Evolutionary conservation across 2,888 invertebrate species (phyloP).

Genomic region (Nymphalis c-album): DNA sequence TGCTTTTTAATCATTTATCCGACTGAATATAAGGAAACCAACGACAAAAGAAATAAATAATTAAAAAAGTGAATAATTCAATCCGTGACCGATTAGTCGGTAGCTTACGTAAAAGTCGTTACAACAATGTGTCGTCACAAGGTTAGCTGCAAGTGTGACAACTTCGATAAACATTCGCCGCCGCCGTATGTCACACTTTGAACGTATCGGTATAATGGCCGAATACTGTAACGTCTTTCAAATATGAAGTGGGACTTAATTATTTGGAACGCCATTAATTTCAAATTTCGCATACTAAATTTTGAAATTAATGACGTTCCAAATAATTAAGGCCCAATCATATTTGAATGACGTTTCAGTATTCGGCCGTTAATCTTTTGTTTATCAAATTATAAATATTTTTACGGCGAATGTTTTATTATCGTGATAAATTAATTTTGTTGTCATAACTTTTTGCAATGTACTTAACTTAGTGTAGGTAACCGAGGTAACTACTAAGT

Average conservation of each 20-base stretch:
- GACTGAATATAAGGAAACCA: background rate
- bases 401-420: background rate
- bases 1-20: background rate
- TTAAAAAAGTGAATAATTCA: constrained; percentile 19
- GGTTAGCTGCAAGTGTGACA: constrained; percentile 31
- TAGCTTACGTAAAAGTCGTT: constrained; percentile 34
- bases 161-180: constrained; percentile 29
- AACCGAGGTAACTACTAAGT: background rate
- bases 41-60: background rate
- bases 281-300: too few species aligned
- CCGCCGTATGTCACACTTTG: constrained; percentile 5
- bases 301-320: too few species aligned
- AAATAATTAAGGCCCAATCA: too few species aligned
- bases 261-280: too few species aligned
- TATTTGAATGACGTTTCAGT: too few species aligned
- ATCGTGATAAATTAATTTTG: background rate
- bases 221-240: too few species aligned
- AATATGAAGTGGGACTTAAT: too few species aligned
- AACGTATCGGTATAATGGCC: background rate
- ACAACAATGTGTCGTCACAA: constrained; percentile 31
- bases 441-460: background rate
- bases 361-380: constrained; percentile 12
- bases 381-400: constrained; percentile 10
- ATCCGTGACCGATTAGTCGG: constrained; percentile 29
- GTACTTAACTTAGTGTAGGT: background rate